Percentiles rank a stretch among this genome's conserved stretches.
phyloP scores from a whole-genome alignment of 2,113 vertebrate genomes.

The Montifringilla adamsi region DNA sequence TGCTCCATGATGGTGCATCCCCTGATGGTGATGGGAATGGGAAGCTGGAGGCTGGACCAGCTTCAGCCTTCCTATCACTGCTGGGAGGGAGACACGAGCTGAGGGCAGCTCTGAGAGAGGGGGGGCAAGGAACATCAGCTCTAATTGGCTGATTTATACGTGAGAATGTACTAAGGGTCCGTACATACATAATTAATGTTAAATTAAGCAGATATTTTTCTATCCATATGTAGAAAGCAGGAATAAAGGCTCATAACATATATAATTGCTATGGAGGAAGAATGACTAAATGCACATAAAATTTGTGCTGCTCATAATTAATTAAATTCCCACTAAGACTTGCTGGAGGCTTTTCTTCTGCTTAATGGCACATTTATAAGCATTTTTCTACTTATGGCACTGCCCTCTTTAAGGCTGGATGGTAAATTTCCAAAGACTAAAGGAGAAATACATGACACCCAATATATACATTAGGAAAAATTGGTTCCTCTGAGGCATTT shows the following conservation, averaged over 20 bases:
- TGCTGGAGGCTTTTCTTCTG: constrained; percentile 46
- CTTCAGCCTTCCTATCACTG: background rate
- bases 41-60: background rate
- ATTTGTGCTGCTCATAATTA: constrained; percentile 25
- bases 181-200: background rate
- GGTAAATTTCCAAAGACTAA: background rate
- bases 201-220: background rate
- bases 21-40: background rate
- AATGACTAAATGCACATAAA: background rate
- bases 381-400: background rate
- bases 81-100: fast-evolving
- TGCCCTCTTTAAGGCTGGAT: background rate
- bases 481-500: constrained; percentile 13
- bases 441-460: background rate
- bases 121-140: background rate
- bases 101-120: background rate
- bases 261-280: background rate
- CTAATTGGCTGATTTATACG: background rate
- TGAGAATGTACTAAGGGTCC: background rate
- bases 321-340: constrained; percentile 34
- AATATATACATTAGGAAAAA: background rate
- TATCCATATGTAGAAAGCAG: background rate
- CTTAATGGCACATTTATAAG: background rate
- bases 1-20: background rate
- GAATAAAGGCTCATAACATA: background rate